Conservation (phyloP, 1,140 invertebrate species). For the Zaprionus inermis region DNA sequence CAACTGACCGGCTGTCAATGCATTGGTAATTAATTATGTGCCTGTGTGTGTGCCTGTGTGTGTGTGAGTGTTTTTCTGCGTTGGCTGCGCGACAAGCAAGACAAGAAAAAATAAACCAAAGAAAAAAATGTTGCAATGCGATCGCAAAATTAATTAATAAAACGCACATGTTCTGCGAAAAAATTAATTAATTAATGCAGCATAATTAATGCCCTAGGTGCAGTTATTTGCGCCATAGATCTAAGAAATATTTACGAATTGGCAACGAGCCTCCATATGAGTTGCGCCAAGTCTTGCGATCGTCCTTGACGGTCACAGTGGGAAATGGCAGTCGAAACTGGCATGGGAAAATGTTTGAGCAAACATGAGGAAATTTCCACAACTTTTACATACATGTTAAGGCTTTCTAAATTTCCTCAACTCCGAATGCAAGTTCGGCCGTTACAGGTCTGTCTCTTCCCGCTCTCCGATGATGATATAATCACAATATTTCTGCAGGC, state of each 20-base stretch:
- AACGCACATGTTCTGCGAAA: constrained; percentile 30
- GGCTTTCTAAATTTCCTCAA: constrained; percentile 5
- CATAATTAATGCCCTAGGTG: not conserved
- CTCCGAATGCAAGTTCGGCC: not conserved
- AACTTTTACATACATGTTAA: not conserved
- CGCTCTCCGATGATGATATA: constrained; percentile 1
- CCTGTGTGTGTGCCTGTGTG: not conserved
- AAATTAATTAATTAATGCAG: constrained; percentile 10
- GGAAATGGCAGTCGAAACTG: not conserved
- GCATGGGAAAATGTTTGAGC: not conserved
- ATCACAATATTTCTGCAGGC: constrained; percentile 8
- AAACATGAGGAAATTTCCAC: constrained; percentile 3
- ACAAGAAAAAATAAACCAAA: constrained; percentile 10
- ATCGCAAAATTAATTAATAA: constrained; percentile 36
- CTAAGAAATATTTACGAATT: not conserved
- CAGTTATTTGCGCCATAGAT: not conserved
- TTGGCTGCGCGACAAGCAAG: constrained; percentile 2
- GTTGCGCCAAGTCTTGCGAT: not conserved
- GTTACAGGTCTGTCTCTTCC: not conserved
- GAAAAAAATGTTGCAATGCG: constrained; percentile 33
- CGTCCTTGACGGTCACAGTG: not conserved
- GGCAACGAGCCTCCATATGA: not conserved
- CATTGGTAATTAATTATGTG: constrained; percentile 43
- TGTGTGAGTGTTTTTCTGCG: constrained; percentile 6
- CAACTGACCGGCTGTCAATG: constrained; percentile 41